Conservation (phyloP, 2,888 invertebrate genomes). For the Sinelater perroti region DNA sequence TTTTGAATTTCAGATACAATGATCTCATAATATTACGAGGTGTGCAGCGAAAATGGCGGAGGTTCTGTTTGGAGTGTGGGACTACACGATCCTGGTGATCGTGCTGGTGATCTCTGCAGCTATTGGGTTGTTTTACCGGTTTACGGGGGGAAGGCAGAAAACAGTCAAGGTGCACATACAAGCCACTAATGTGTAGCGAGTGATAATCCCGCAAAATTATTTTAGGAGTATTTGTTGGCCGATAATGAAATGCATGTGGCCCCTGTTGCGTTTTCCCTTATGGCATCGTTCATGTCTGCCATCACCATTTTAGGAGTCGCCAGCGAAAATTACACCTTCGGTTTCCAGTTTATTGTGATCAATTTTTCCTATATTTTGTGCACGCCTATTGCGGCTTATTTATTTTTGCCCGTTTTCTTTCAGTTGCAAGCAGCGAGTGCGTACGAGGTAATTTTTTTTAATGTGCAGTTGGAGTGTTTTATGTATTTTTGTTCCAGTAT, state of each 20-base stretch:
- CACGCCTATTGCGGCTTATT: slow-evolving; percentile 78
- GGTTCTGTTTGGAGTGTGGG: slow-evolving; percentile 69
- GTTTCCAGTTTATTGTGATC: slow-evolving; percentile 81
- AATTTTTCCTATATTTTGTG: slow-evolving; percentile 79
- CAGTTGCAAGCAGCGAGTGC: slow-evolving; percentile 85
- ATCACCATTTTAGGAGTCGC: slow-evolving; percentile 89
- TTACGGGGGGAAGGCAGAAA: slow-evolving; percentile 85
- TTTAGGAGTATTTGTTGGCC: slow-evolving; percentile 84
- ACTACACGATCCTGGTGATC: slow-evolving; percentile 77
- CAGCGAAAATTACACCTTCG: slow-evolving; percentile 85
- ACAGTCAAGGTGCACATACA: slow-evolving; percentile 84
- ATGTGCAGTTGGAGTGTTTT: neutral
- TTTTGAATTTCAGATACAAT: slow-evolving; percentile 34
- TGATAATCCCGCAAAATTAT: no score
- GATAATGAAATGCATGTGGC: slow-evolving; percentile 80
- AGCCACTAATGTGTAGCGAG: slow-evolving; percentile 29
- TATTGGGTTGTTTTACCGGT: slow-evolving; percentile 86
- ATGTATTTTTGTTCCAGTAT: slow-evolving; percentile 67
- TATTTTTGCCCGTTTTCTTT: slow-evolving; percentile 88
- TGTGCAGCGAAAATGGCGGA: slow-evolving; percentile 19
- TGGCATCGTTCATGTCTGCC: slow-evolving; percentile 95
- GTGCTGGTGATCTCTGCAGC: slow-evolving; percentile 76
- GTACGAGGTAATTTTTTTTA: slow-evolving; percentile 72
- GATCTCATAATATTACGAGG: slow-evolving; percentile 26
- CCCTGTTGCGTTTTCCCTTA: slow-evolving; percentile 87